A percentile compares a stretch with the other conserved stretches of the same genome.
Evolutionary conservation across 2,888 invertebrate genomes (phyloP).

Genomic region (Marronus borbonicus): DNA sequence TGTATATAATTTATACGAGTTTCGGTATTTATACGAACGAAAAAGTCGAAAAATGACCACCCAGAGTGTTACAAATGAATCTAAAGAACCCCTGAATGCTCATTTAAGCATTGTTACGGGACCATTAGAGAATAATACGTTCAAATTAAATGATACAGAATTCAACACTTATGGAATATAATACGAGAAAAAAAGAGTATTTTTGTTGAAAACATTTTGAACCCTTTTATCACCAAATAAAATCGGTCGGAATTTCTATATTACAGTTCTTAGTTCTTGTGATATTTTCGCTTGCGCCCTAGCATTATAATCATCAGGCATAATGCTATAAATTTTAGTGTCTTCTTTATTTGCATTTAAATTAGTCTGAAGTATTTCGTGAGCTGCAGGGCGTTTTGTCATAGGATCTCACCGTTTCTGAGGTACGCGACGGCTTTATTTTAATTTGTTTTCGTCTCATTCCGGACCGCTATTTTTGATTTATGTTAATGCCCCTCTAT

Average conservation of each 20-base stretch:
- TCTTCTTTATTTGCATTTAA: slow-evolving; percentile 46
- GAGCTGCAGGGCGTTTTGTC: slow-evolving; percentile 33
- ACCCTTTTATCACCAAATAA: too few species aligned
- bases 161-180: too few species aligned
- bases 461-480: slow-evolving; percentile 25
- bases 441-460: slow-evolving; percentile 42
- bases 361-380: slow-evolving; percentile 39
- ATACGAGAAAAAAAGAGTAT: too few species aligned
- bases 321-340: slow-evolving; percentile 44
- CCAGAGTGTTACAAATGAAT: slow-evolving; percentile 55
- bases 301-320: slow-evolving; percentile 28
- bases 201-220: too few species aligned
- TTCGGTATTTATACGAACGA: slow-evolving; percentile 6
- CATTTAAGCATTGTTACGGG: slow-evolving; percentile 53
- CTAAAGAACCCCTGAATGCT: slow-evolving; percentile 54
- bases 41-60: slow-evolving; percentile 54
- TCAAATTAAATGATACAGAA: slow-evolving; percentile 23
- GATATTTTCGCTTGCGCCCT: slow-evolving; percentile 4
- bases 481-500: slow-evolving; percentile 28
- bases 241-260: neutral
- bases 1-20: neutral
- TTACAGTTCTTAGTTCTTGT: slow-evolving; percentile 1
- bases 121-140: slow-evolving; percentile 41
- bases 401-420: slow-evolving; percentile 30
- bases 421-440: slow-evolving; percentile 20